Conservation (phyloP, 2,888 invertebrate species). For the Cryptus armator region DNA sequence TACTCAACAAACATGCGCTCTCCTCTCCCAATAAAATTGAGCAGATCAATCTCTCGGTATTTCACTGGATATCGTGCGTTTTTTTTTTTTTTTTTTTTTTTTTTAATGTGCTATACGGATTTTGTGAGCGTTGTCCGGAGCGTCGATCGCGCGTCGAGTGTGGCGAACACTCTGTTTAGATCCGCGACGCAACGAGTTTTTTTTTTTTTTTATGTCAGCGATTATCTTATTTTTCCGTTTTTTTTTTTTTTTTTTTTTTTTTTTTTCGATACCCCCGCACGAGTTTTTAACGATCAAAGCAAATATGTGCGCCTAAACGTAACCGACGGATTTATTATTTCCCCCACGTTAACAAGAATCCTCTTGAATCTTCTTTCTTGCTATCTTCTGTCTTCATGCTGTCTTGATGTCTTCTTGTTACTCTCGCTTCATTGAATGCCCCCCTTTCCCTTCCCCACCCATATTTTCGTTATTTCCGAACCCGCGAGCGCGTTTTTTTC, state of each 20-base stretch:
- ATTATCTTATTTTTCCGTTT: conserved; percentile 34
- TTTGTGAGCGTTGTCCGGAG: conserved; percentile 30
- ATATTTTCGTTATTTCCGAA: conserved; percentile 71
- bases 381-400: conserved; percentile 85
- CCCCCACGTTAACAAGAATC: conserved; percentile 68
- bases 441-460: conserved; percentile 72
- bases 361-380: conserved; percentile 85
- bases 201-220: conserved; percentile 25
- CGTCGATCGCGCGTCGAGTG: conserved; percentile 34
- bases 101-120: conserved; percentile 37
- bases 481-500: conserved; percentile 48
- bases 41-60: conserved; percentile 39
- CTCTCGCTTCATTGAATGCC: conserved; percentile 68
- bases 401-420: conserved; percentile 84
- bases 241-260: conserved; percentile 43
- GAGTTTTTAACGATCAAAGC: conserved; percentile 61
- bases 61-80: conserved; percentile 20
- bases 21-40: conserved; percentile 44
- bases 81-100: conserved; percentile 20
- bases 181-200: conserved; percentile 51
- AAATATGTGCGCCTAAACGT: conserved; percentile 68
- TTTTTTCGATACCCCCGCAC: conserved; percentile 26
- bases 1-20: conserved; percentile 59
- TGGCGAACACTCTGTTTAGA: conserved; percentile 8
- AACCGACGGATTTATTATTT: conserved; percentile 15